phyloP scores from a whole-genome alignment of 2,888 invertebrate species.

The Acronicta leporina region DNA sequence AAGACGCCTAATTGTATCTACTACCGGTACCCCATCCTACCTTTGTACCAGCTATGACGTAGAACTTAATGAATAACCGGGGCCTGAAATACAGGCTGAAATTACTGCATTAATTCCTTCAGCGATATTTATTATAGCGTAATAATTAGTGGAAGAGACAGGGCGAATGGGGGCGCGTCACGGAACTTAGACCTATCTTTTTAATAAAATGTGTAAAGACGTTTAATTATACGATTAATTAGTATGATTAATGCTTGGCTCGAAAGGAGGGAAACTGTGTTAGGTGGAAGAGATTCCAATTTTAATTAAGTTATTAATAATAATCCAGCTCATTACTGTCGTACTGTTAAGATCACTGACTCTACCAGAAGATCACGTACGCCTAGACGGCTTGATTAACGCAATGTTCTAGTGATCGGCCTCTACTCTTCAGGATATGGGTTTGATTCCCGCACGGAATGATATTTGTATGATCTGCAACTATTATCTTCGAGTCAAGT shows the following conservation, averaged over 20 bases:
- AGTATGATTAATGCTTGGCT: slow-evolving; percentile 52
- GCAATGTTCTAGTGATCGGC: no score
- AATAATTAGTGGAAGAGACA: slow-evolving; percentile 63
- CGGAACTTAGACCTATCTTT: slow-evolving; percentile 45
- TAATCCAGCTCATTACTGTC: slow-evolving; percentile 19
- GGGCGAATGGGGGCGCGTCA: slow-evolving; percentile 21
- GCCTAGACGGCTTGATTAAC: no score
- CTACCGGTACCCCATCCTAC: slow-evolving; percentile 30
- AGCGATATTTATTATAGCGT: slow-evolving; percentile 69
- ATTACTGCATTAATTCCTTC: slow-evolving; percentile 71
- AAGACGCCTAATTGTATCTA: slow-evolving; percentile 34
- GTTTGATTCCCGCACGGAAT: no score
- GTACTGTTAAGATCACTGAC: background rate
- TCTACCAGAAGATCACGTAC: no score
- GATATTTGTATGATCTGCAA: no score
- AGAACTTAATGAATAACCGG: slow-evolving; percentile 66
- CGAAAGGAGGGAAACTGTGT: slow-evolving; percentile 43
- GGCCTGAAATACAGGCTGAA: slow-evolving; percentile 58
- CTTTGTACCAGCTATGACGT: slow-evolving; percentile 58
- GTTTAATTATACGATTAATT: slow-evolving; percentile 54
- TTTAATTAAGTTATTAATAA: slow-evolving; percentile 53
- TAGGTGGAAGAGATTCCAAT: slow-evolving; percentile 42
- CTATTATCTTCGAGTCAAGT: no score
- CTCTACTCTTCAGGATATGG: no score
- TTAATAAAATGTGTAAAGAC: slow-evolving; percentile 51